A percentile compares a stretch with the other conserved stretches of the same genome.
Evolutionary conservation across 2,113 vertebrate species (phyloP).

Genomic region (Chloropsis hardwickii): DNA sequence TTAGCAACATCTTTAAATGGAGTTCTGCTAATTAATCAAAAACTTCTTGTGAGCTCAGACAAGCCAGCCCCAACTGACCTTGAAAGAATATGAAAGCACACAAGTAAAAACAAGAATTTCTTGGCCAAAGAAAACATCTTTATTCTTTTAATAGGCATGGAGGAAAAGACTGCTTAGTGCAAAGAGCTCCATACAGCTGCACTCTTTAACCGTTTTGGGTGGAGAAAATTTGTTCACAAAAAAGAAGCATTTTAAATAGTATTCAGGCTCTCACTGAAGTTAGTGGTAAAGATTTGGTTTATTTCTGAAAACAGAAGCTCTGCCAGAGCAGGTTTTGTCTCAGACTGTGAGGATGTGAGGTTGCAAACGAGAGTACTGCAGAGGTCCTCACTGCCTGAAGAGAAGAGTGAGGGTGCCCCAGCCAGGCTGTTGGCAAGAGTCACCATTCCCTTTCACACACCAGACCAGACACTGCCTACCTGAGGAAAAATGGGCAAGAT

Average conservation of each 20-base stretch:
- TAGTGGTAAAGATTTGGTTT: not conserved
- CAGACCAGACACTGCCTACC: not conserved
- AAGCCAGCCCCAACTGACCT: conserved; percentile 17
- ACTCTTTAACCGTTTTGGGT: not conserved
- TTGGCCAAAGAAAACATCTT: conserved; percentile 46
- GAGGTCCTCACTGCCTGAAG: rapidly evolving
- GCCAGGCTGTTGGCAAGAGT: not conserved
- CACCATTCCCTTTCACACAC: rapidly evolving
- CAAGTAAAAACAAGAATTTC: conserved; percentile 10
- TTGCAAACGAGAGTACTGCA: rapidly evolving
- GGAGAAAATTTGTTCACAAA: not conserved
- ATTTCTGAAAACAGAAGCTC: not conserved
- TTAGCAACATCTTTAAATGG: conserved; percentile 10
- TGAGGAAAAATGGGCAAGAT: not conserved
- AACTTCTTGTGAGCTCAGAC: not conserved
- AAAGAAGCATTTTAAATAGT: not conserved
- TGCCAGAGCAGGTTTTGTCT: not conserved
- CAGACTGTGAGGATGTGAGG: rapidly evolving
- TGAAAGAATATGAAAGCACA: conserved; percentile 17
- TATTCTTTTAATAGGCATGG: conserved; percentile 29
- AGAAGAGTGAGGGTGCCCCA: not conserved
- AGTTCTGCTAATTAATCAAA: conserved; percentile 44
- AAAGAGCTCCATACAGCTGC: not conserved
- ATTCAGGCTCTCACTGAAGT: not conserved
- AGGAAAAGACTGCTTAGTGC: not conserved